A percentile compares a stretch with the other conserved stretches of the same genome.
Conservation (phyloP, 2,888 invertebrate species). For the Oligia strigilis region DNA sequence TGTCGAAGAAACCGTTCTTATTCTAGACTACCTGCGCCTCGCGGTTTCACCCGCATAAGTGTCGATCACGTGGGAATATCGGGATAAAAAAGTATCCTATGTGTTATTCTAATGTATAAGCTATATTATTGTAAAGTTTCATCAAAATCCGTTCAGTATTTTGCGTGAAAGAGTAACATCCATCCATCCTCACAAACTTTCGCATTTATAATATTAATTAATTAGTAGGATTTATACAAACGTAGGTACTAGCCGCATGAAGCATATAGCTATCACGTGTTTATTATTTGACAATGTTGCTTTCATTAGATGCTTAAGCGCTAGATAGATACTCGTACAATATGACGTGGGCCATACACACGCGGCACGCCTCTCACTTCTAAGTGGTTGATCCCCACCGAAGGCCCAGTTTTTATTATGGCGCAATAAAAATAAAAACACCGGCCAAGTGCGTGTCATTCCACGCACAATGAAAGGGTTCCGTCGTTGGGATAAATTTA, state of each 20-base stretch:
- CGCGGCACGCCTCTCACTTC: conserved; percentile 1
- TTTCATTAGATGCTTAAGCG: background rate
- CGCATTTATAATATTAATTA: too few relatives aligned
- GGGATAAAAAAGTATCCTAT: too few relatives aligned
- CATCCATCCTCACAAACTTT: too few relatives aligned
- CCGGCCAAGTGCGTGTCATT: background rate
- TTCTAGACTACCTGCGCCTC: background rate
- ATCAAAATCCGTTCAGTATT: too few relatives aligned
- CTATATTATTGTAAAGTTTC: too few relatives aligned
- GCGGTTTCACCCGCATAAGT: too few relatives aligned
- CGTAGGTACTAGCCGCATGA: background rate
- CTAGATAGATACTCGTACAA: conserved; percentile 15
- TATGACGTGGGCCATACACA: conserved; percentile 5
- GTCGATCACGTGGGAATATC: too few relatives aligned
- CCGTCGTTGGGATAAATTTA: background rate
- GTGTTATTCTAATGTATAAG: too few relatives aligned
- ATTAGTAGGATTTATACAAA: background rate
- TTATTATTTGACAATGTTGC: conserved; percentile 13
- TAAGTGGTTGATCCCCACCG: conserved; percentile 23
- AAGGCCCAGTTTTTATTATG: conserved; percentile 39
- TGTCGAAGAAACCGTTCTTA: background rate
- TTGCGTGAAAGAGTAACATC: too few relatives aligned
- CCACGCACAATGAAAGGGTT: background rate
- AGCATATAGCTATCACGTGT: background rate
- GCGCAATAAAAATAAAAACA: conserved; percentile 12